phyloP scores from a whole-genome alignment of 2,888 invertebrate genomes.

The Caenorhabditis parvicauda region DNA sequence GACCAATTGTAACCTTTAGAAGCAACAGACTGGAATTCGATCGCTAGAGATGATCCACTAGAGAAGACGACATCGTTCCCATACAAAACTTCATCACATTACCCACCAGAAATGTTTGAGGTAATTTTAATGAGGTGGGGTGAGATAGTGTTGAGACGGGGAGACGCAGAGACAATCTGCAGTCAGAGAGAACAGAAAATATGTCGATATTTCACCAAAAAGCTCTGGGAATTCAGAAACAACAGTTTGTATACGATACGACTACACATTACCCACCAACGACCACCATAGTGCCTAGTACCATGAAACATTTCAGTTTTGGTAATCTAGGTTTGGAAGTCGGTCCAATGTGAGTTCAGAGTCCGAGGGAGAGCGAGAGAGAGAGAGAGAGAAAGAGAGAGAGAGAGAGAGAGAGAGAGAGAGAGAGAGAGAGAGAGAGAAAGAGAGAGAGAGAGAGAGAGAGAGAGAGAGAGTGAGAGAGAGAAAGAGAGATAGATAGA shows the following conservation, averaged over 20 bases:
- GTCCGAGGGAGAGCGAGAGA: neutral
- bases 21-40: slow-evolving; percentile 7
- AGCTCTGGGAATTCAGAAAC: neutral
- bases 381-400: neutral
- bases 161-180: neutral
- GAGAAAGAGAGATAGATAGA: no score
- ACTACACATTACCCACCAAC: slow-evolving; percentile 25
- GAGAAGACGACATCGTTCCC: slow-evolving; percentile 22
- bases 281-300: slow-evolving; percentile 8
- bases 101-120: slow-evolving; percentile 21
- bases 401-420: no score
- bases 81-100: slow-evolving; percentile 34
- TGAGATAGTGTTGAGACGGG: neutral
- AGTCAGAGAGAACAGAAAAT: neutral
- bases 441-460: no score
- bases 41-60: slow-evolving; percentile 15
- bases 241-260: slow-evolving; percentile 21
- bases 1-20: slow-evolving; percentile 16
- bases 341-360: neutral
- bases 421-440: no score
- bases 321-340: slow-evolving; percentile 17
- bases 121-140: neutral
- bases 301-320: slow-evolving; percentile 27
- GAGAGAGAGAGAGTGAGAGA: no score
- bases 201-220: neutral